Base-by-base conservation (phyloP, 2,888 invertebrate species). In the Leucoma salicis region DNA sequence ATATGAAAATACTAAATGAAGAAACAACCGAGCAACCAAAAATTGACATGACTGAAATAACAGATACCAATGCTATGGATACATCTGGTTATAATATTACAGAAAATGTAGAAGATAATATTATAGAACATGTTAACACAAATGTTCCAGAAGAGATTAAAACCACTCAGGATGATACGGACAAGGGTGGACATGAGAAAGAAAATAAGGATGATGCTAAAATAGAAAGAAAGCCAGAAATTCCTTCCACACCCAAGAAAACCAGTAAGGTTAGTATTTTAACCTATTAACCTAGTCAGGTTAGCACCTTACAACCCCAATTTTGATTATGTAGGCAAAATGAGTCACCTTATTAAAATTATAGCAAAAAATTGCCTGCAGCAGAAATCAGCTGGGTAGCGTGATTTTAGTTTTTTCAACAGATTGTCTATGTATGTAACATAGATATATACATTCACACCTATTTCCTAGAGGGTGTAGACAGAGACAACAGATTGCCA, bases 191-290 rank as follows among this genome's bases (percentile, higher is more conserved):
- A n/a, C 7, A 4, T n/a, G 10, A 11, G 31, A 31, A 10, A 15
- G n/a, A 24, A 10, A 18, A 18, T 11, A 33, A 0, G 29, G 25
- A 31, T 31, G 12, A 14, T 32, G 24, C 13, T 35, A 51, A 45
- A 13, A 25, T 29, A 16, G 12, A 21, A 13, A 6, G 38, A 13
- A 48, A 41, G 4, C 38, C 45, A 16, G 46, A 44, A 37, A 35
- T 27, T 39, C n/a, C 42, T 10, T 36, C 35, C 8, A 27, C 41
- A 43, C 50, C 42, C 10, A 65, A 67, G 32, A 60, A 59, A 55
- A 14, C 18, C 14, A 40, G 21, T 32, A 60, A 60, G 53, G 59
- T 60, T 43, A 24, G 33, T 42, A 15, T n/a, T n/a, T n/a, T n/a
- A n/a, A n/a, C n/a, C n/a, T n/a, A n/a, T n/a, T n/a, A n/a, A n/a